These are phyloP conservation scores for Sebastes taczanowskii DNA, from an alignment of 2,797 vertebrate species.

Conservation along the genomic window DNA sequence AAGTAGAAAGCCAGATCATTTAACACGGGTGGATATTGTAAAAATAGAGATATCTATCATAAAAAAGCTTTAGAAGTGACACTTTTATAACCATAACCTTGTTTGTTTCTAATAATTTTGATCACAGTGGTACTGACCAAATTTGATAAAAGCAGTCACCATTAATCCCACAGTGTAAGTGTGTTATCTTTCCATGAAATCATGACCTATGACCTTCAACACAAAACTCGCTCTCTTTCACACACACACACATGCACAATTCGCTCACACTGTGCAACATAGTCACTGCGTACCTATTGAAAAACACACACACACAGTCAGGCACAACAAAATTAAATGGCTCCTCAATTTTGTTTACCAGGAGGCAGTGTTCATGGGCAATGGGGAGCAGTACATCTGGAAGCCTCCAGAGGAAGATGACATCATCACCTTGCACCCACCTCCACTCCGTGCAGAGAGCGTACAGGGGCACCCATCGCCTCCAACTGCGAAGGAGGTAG, in stretches of 20 bases:
- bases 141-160: neutral
- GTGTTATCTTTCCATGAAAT: neutral
- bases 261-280: neutral
- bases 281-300: constrained; percentile 3
- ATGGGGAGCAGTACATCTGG: constrained; percentile 88
- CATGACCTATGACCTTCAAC: constrained; percentile 17
- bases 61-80: neutral
- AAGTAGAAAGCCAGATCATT: neutral
- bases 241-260: neutral
- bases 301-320: neutral
- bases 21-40: neutral
- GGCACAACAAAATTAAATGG: neutral
- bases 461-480: constrained; percentile 72
- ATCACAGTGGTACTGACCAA: neutral
- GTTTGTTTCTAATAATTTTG: neutral
- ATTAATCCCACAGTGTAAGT: neutral
- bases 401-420: constrained; percentile 86
- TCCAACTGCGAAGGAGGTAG: constrained; percentile 81
- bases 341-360: constrained; percentile 45
- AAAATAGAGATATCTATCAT: neutral
- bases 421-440: constrained; percentile 77
- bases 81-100: neutral
- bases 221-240: neutral
- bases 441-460: constrained; percentile 69
- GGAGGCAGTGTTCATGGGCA: constrained; percentile 86